Percentiles rank a stretch among this genome's conserved stretches.
These are phyloP conservation scores for Tauraco hartlaubi DNA, from an alignment of 2,797 vertebrate genomes.

Conservation along the genomic window DNA sequence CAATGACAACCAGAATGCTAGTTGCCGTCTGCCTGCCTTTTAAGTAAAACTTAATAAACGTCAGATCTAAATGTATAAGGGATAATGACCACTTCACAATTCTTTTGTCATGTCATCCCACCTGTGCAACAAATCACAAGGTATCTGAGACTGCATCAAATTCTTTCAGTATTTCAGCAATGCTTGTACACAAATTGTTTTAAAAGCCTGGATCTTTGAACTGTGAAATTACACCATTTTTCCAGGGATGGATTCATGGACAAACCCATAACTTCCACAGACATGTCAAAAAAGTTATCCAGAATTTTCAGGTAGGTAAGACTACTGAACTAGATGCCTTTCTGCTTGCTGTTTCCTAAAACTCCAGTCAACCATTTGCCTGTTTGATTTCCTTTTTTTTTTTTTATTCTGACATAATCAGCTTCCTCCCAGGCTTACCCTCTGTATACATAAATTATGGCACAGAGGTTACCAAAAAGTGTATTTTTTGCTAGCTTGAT, in stretches of 20 bases:
- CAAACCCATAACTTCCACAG: not conserved
- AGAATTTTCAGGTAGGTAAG: not conserved
- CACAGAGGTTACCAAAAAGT: not conserved
- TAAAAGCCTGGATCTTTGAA: slow-evolving; percentile 5
- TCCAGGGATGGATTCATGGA: not conserved
- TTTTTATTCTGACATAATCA: not conserved
- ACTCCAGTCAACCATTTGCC: not conserved
- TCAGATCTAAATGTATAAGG: not conserved
- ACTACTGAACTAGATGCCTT: not conserved
- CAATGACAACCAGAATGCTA: not conserved
- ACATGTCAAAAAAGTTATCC: not conserved
- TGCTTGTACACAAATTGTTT: not conserved
- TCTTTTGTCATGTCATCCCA: not conserved
- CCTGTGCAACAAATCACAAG: not conserved
- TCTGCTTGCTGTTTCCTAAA: not conserved
- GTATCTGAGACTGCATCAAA: not conserved
- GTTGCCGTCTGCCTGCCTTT: not conserved
- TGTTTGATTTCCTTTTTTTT: not conserved
- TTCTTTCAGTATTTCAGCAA: slow-evolving; percentile 6
- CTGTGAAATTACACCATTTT: slow-evolving; percentile 27
- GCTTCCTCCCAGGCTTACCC: not conserved
- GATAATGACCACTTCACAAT: not conserved
- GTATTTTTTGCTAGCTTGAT: not conserved
- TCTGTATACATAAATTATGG: not conserved
- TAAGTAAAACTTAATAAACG: not conserved